Evolutionary conservation across 2,797 vertebrate species (phyloP).

Genomic region (Orestias chungarensis): DNA sequence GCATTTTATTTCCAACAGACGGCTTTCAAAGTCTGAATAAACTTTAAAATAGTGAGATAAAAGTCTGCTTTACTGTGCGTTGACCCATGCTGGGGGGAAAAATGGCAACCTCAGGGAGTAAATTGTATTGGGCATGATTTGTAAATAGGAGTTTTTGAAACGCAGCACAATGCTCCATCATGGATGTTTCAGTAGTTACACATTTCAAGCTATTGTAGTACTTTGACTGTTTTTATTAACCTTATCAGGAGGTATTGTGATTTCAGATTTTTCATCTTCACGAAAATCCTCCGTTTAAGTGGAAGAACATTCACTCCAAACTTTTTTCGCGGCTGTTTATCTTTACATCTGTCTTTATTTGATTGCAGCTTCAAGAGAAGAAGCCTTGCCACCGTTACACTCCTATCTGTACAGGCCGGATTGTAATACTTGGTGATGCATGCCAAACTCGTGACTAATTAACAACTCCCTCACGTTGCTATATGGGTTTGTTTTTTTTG

Average conservation of each 20-base stretch:
- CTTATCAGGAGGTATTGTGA: slow-evolving; percentile 67
- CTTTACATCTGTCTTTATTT: slow-evolving; percentile 72
- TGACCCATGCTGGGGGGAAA: slow-evolving; percentile 68
- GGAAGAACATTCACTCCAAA: slow-evolving; percentile 62
- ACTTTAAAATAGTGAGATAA: slow-evolving; percentile 77
- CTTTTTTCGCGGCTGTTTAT: slow-evolving; percentile 64
- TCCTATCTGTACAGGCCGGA: slow-evolving; percentile 62
- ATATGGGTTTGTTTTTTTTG: slow-evolving; percentile 63
- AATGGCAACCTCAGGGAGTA: slow-evolving; percentile 64
- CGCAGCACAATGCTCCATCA: slow-evolving; percentile 62
- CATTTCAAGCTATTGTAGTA: slow-evolving; percentile 56
- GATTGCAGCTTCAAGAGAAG: slow-evolving; percentile 69
- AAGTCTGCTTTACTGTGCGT: slow-evolving; percentile 72
- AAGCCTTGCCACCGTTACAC: slow-evolving; percentile 61
- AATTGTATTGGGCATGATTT: slow-evolving; percentile 76
- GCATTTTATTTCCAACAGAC: slow-evolving; percentile 54
- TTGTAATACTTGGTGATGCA: slow-evolving; percentile 73
- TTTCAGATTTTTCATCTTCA: slow-evolving; percentile 27
- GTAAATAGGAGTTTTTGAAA: slow-evolving; percentile 78
- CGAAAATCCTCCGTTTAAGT: slow-evolving; percentile 23
- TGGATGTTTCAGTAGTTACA: slow-evolving; percentile 62
- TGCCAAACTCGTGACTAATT: slow-evolving; percentile 81
- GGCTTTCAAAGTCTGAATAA: slow-evolving; percentile 80
- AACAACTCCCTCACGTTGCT: slow-evolving; percentile 79
- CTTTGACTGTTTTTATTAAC: slow-evolving; percentile 65